Evolutionary conservation across 2,888 invertebrate species (phyloP), one percentile per base, ranked within the genome.

Genomic region (Polylopha cassiicola): DNA sequence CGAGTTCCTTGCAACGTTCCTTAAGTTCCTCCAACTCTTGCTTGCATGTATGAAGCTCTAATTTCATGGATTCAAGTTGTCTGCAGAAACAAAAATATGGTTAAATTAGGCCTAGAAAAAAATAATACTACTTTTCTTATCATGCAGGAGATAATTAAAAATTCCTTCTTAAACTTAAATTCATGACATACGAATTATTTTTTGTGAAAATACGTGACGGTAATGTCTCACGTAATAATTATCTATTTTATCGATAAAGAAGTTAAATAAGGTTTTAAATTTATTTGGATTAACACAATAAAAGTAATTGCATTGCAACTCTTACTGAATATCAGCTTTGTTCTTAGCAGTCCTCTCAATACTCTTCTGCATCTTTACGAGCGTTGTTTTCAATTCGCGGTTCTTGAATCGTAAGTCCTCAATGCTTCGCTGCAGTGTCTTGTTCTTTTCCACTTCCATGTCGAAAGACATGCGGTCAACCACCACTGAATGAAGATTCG

Each of bases 391-490:
- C 11, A 84, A 53, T 17, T 87, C 87, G 39, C 80, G 82, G 20
- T 86, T 86, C 52, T 84, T 86, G 55, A 71, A 82, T n/a, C 87
- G 77, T 14, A 87, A 50, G 21, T 85, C 86, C 11, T 76, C 75
- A 7, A 87, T 75, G 1, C 65, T 65, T 24, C 67, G 73, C 2
- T 75, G 73, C 2, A 88, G 58, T 9, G 69, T 69, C 44, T 81
- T 80, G 53, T 78, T 85, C 44, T 86, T 86, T 18, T 85, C 81
- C 1, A 80, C 80, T 43, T 86, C 74, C 0, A 71, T 73, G 42
- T 87, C 79, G 45, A 62, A 81, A 2, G 86, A 86, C 81, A 86
- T 81, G 2, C 85, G 69, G 43, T 86, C 86, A 4, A 86, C 86
- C 0, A 85, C 81, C 5, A 84, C 72, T 0, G 82, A 64, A 50